Percentiles rank a stretch among this genome's conserved stretches.
Conservation (phyloP, 2,888 invertebrate genomes). For the Junonia oenone region DNA sequence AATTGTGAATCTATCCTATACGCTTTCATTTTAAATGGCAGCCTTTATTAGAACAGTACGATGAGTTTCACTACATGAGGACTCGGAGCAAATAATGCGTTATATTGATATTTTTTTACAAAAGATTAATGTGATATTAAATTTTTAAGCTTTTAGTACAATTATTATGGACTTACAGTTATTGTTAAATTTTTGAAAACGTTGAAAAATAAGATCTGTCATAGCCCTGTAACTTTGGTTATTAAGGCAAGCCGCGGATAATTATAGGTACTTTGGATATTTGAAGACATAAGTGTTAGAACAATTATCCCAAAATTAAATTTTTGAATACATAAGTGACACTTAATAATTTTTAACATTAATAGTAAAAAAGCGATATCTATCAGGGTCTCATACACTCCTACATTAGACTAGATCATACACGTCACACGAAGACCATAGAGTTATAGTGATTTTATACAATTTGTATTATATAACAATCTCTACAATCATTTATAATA, state of each 20-base stretch:
- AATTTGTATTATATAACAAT: neutral
- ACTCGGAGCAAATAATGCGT: slow-evolving; percentile 4
- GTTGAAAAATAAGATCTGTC: slow-evolving; percentile 20
- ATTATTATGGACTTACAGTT: slow-evolving; percentile 7
- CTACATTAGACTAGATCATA: slow-evolving; percentile 16
- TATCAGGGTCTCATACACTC: slow-evolving; percentile 14
- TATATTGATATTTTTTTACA: neutral
- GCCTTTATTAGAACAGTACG: slow-evolving; percentile 21
- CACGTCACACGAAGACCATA: slow-evolving; percentile 4
- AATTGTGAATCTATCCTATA: slow-evolving; percentile 18
- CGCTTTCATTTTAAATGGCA: slow-evolving; percentile 28
- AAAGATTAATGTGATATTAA: neutral
- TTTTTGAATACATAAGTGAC: neutral
- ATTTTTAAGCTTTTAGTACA: slow-evolving; percentile 1
- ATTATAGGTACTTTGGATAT: slow-evolving; percentile 22
- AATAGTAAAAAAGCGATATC: slow-evolving; percentile 21
- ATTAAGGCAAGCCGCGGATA: slow-evolving; percentile 25
- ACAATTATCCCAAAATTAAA: neutral
- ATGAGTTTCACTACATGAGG: slow-evolving; percentile 11
- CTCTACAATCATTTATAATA: neutral
- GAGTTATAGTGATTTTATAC: slow-evolving; percentile 8
- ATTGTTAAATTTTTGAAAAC: slow-evolving; percentile 18
- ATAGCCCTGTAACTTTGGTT: slow-evolving; percentile 26
- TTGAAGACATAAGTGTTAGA: neutral
- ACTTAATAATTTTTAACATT: slow-evolving; percentile 15